Evolutionary conservation across 92 coral and sea anemone genomes (phyloP), one percentile per base, ranked within the genome.

Genomic region (Bergia sp.): DNA sequence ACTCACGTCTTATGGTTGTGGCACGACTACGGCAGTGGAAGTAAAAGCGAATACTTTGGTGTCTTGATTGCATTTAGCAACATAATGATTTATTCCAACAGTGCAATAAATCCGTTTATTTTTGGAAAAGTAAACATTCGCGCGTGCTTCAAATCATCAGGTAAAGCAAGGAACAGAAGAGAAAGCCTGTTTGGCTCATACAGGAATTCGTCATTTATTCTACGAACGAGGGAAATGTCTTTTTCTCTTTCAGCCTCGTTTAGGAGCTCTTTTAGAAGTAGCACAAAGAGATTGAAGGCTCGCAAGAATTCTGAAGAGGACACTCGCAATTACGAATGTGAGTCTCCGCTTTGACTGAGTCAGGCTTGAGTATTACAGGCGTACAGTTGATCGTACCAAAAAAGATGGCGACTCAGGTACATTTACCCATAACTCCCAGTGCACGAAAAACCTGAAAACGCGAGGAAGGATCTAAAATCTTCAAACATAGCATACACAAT

Each of bases 91-190:
- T 97, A 97, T 88, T 92, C 97, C 4, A 97, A 97, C 50, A 96
- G 98, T 44, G 94, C 95, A 1, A 92, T 95, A 37, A 97, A 97
- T 79, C 99, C 99, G 3, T 94, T 94, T 72, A 97, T 97, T 39
- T 96, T 97, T 82, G 99, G 98, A 4, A 94, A 90, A 39, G 44
- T 94, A 21, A 80, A 87, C 37, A 58, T 91, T 3, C 50, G 83
- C 12, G 38, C 78, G 21, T 91, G 90, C 82, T 91, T 78, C 50
- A 81, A 84, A 64, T 42, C 41, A 13, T 58, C 36, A 2, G 86
- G 88, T 4, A 76, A 45, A 66, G 8, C 37, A 5, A 82, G 80
- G 5, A n/a, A 67, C 29, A 81, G 71, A 23, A 73, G 76, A 43
- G 44, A 7, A 36, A 44, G 79, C 80, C 86, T 87, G 10, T 82